phyloP scores from a whole-genome alignment of 2,888 invertebrate species.

The Mythimna lalbum region DNA sequence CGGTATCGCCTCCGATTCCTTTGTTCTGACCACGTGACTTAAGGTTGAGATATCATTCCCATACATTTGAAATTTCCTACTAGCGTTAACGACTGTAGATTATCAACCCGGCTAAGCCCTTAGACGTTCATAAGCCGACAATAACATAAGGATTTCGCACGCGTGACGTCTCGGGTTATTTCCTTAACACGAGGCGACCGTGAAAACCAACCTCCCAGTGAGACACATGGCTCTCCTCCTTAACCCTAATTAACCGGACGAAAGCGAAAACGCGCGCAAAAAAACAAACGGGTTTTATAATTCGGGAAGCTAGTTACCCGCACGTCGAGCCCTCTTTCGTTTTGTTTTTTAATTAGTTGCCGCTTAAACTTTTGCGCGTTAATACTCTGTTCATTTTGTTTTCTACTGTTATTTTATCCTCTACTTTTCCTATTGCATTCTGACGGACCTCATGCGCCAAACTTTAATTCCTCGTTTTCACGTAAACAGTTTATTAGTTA shows the following conservation, averaged over 20 bases:
- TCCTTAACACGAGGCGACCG: slow-evolving; percentile 20
- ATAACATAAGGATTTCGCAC: background rate
- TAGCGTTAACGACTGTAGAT: too few species aligned
- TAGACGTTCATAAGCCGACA: background rate
- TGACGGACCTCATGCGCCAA: slow-evolving; percentile 57
- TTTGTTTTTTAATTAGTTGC: slow-evolving; percentile 88
- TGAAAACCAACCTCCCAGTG: slow-evolving; percentile 30
- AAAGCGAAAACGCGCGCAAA: slow-evolving; percentile 83
- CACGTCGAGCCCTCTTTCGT: slow-evolving; percentile 78
- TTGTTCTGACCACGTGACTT: too few species aligned
- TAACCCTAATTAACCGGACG: slow-evolving; percentile 86
- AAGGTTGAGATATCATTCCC: too few species aligned
- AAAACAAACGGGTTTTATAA: slow-evolving; percentile 80
- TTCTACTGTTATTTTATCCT: slow-evolving; percentile 69
- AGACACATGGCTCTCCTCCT: slow-evolving; percentile 75
- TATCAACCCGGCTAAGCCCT: too few species aligned
- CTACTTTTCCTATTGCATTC: slow-evolving; percentile 42
- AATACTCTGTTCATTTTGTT: slow-evolving; percentile 75
- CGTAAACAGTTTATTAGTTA: slow-evolving; percentile 24
- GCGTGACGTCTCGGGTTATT: slow-evolving; percentile 8
- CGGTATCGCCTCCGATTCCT: too few species aligned
- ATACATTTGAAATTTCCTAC: too few species aligned
- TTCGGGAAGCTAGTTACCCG: slow-evolving; percentile 81
- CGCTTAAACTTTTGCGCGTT: slow-evolving; percentile 83
- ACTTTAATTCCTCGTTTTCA: slow-evolving; percentile 20